Base-by-base conservation (phyloP, 2,888 invertebrate genomes). In the Oligia latruncula region DNA sequence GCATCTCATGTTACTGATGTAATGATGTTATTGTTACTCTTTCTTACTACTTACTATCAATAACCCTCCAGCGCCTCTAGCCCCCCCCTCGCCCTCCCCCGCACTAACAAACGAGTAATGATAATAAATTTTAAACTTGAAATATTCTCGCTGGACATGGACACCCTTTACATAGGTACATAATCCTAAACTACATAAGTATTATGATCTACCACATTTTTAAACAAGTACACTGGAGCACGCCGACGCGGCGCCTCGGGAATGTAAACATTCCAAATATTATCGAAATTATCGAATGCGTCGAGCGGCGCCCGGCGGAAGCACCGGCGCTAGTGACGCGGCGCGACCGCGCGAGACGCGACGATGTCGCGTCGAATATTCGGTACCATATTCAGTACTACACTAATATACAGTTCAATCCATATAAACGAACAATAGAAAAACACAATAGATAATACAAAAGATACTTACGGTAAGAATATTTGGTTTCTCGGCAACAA, bases 391-490 rank as follows among this genome's bases (percentile, higher is more conserved):
- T 4, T 65, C 46, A 11, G 11, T 11, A 46, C 46, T 15, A 20
- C 20, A 65, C 20, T 65, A 40, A 13, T 49, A 76, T 1, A 81
- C 20, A 52, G 23, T 40, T n/a, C 0, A 64, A 40, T 23, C 13
- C 5, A 13, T 70, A 1, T 23, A 9, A 6, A 20, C 8, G 60
- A 49, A 67, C 15, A 52, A 58, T 55, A 52, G 17, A 62, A 55
- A 55, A 40, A 64, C 62, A 74, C 49, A 62, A 55, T 35, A 74
- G 23, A n/a, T 40, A 70, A 83, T 52, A 66, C 40, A 68, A 66
- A 70, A n/a, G 20, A 62, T 75, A 89, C 87, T 88, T 77, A 87
- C 87, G 87, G 66, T 80, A 71, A 66, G 65, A 67, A 15, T 71
- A 72, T 72, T 67, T 66, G 66, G 49, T 71, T 46, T 40, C n/a